Base-by-base conservation (phyloP, 2,113 vertebrate genomes). In the Aegithalos caudatus region DNA sequence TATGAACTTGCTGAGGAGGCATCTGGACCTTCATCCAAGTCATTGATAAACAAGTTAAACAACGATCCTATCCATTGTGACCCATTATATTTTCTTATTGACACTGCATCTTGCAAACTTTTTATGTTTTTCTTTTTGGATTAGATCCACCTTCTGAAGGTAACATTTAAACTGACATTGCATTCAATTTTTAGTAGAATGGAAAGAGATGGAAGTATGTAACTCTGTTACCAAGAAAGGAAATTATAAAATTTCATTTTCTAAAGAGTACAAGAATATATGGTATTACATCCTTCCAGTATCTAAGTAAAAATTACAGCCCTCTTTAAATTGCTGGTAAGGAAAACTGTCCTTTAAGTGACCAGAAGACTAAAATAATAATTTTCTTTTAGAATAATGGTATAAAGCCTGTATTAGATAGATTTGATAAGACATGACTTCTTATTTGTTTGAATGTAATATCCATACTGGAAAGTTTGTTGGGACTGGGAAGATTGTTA, bases 101-200 rank as follows among this genome's bases (percentile, higher is more conserved):
- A 65, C n/a, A 33, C 13, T 78, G 38, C 28, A 44, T 56, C 17
- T 67, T 86, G 33, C 14, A 80, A 44, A 47, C 11, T 40, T 40
- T 51, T 86, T 24, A 5, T 72, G 28, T 40, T 65, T 83, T 86
- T 76, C 6, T 48, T 84, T 93, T 62, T 64, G 44, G 13, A 53
- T 35, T 53, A 66, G 47, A 44, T 38, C 60, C 86, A 2, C 48
- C 27, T 73, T 35, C 25, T 87, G 35, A 96, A 95, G 66, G 81
- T 92, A 97, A 82, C 53, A 74, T 83, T 95, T 95, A 44, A 74
- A 92, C 69, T 94, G 92, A 79, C 22, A 71, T 57, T 88, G 48
- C 67, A 77, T 93, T 96, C 87, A 44, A 38, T 89, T 97, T 94
- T 88, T 95, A 88, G 60, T 51, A 87, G 74, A 95, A 83, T 73